Evolutionary conservation across 1,140 invertebrate species (phyloP), one percentile per base, ranked within the genome.

Genomic region (Sycophila sp.): DNA sequence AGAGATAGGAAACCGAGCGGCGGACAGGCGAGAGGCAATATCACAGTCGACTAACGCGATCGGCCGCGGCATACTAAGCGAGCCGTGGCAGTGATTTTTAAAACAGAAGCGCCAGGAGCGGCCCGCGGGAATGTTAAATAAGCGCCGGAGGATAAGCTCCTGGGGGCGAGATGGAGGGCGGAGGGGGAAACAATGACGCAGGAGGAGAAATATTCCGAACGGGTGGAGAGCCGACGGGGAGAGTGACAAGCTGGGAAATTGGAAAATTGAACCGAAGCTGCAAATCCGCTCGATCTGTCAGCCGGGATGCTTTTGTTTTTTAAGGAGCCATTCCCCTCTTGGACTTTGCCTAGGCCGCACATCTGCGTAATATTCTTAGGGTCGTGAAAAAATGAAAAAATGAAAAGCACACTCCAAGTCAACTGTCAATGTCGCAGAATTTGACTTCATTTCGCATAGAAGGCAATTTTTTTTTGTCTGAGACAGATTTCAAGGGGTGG

Each of bases 211-310:
- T 77, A 77, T 73, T 75, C 73, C 59, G 47, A 55, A 19, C 51
- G 69, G 72, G 22, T 53, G 26, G 49, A 55, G n/a, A n/a, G 47
- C 13, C n/a, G 53, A 45, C 0, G 32, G 40, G 11, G 53, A 69
- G 73, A 73, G 71, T 74, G 77, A 77, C 75, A 75, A 69, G 55
- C 30, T 60, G 59, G 74, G 73, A 78, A 77, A 77, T 78, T 77
- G 75, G 77, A 73, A 78, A 78, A 78, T 77, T 78, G 69, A 76
- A 74, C 73, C 49, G 67, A 75, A 3, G 70, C 49, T 74, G 40
- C 38, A 5, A 53, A 53, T 5, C 26, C 24, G 0, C 24, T 26
- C 30, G 42, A 47, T 47, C 42, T 47, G 42, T 47, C 42, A 47
- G 17, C 42, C 7, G 11, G 42, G 42, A 22, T n/a, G n/a, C n/a